Evolutionary conservation across 1,140 invertebrate genomes (phyloP).

Genomic region (Pissodes strobi): DNA sequence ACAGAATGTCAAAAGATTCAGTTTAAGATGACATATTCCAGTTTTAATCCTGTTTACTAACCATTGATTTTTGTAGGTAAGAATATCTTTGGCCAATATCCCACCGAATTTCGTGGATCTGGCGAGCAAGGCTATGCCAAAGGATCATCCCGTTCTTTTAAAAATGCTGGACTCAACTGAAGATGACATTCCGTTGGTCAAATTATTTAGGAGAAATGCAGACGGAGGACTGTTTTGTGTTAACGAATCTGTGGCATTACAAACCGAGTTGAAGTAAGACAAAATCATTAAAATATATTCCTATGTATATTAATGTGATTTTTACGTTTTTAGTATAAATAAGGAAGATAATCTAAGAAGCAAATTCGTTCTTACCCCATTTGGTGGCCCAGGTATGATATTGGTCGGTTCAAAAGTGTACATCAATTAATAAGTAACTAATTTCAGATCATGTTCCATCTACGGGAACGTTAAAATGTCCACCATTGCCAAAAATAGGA

Average conservation of each 20-base stretch:
- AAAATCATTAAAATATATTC: too few species aligned
- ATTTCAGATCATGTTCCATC: conserved; percentile 4
- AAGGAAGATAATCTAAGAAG: too few species aligned
- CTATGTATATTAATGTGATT: background rate
- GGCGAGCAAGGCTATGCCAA: conserved; percentile 57
- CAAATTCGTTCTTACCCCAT: too few species aligned
- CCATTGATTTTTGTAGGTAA: conserved; percentile 18
- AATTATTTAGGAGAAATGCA: conserved; percentile 65
- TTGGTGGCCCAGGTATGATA: too few species aligned
- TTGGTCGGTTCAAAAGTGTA: too few species aligned
- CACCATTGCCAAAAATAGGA: conserved; percentile 12
- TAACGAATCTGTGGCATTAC: conserved; percentile 62
- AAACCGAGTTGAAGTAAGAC: conserved; percentile 48
- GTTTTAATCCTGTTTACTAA: background rate
- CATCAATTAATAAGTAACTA: too few species aligned
- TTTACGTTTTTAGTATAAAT: background rate
- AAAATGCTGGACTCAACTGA: conserved; percentile 49
- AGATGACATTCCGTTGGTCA: conserved; percentile 57
- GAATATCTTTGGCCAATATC: conserved; percentile 54
- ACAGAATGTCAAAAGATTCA: too few species aligned
- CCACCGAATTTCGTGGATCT: conserved; percentile 57
- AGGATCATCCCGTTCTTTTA: conserved; percentile 55
- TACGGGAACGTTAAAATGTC: conserved; percentile 13
- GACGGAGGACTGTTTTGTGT: conserved; percentile 65
- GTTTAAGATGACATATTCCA: too few species aligned